Evolutionary conservation across 2,888 invertebrate species (phyloP).

Genomic region (Meghimatium bilineatum): DNA sequence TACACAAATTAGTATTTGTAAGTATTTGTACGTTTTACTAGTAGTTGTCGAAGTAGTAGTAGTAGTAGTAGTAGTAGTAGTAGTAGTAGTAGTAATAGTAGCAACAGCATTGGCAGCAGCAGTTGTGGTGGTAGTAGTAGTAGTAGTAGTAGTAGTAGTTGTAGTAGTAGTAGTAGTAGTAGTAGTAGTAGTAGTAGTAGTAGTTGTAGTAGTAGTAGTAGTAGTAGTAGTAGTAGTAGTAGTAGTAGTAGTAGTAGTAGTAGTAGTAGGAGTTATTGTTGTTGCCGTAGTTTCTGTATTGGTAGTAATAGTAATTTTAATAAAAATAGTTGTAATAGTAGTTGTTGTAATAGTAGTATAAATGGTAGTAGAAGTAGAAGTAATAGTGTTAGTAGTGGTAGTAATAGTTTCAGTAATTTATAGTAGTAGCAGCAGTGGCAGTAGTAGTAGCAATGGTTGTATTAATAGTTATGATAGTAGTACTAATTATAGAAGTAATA

Average conservation of each 20-base stretch:
- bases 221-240: constrained; percentile 24
- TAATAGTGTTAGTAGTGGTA: constrained; percentile 1
- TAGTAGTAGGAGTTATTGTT: constrained; percentile 30
- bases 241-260: constrained; percentile 31
- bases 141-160: constrained; percentile 12
- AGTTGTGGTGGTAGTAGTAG: constrained; percentile 11
- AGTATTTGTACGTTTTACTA: not conserved
- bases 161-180: constrained; percentile 19
- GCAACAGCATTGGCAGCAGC: constrained; percentile 10
- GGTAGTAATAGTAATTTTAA: constrained; percentile 24
- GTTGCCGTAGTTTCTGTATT: constrained; percentile 21
- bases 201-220: not conserved
- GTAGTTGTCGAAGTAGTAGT: not conserved
- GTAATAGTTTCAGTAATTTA: not conserved
- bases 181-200: not conserved
- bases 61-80: constrained; percentile 22
- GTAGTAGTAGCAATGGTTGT: not conserved
- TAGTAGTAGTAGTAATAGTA: constrained; percentile 27
- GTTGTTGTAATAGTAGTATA: not conserved
- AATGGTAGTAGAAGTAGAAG: not conserved
- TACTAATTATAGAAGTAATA: not conserved
- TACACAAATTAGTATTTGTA: not conserved
- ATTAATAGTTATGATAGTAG: not conserved
- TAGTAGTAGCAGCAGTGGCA: not conserved
- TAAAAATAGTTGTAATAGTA: not conserved